Evolutionary conservation across 2,888 invertebrate species (phyloP).

Genomic region (Sesamia inferens): DNA sequence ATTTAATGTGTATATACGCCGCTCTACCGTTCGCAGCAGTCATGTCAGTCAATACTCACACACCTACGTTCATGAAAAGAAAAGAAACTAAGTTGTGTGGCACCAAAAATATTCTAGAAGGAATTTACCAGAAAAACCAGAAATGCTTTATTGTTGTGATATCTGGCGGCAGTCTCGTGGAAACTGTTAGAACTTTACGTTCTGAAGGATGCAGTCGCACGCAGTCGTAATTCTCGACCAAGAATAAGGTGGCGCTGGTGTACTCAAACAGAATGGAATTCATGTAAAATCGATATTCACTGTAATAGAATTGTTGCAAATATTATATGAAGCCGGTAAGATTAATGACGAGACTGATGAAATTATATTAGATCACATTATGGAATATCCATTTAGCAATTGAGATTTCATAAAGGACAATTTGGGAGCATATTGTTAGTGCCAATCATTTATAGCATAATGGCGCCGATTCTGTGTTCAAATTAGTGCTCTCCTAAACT

Average conservation of each 20-base stretch:
- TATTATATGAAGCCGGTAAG: conserved; percentile 91
- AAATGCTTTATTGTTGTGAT: conserved; percentile 96
- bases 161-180: conserved; percentile 97
- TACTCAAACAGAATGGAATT: conserved; percentile 93
- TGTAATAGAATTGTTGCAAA: conserved; percentile 91
- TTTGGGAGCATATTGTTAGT: no score
- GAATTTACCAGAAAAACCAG: conserved; percentile 91
- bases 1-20: conserved; percentile 98
- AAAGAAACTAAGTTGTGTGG: conserved; percentile 98
- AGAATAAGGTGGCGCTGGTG: conserved; percentile 96
- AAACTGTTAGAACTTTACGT: no score
- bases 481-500: no score
- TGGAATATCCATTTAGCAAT: conserved; percentile 79
- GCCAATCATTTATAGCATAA: no score
- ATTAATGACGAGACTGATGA: conserved; percentile 87
- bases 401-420: conserved; percentile 72
- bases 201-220: conserved; percentile 91
- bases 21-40: conserved; percentile 98
- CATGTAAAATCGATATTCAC: conserved; percentile 92
- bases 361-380: conserved; percentile 82
- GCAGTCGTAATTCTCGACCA: conserved; percentile 97
- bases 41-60: conserved; percentile 92
- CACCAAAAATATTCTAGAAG: conserved; percentile 98
- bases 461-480: no score
- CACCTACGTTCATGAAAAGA: conserved; percentile 96